These are phyloP conservation scores for Diplolepis rosae DNA, from an alignment of 2,888 invertebrate species.

Conservation along the genomic window DNA sequence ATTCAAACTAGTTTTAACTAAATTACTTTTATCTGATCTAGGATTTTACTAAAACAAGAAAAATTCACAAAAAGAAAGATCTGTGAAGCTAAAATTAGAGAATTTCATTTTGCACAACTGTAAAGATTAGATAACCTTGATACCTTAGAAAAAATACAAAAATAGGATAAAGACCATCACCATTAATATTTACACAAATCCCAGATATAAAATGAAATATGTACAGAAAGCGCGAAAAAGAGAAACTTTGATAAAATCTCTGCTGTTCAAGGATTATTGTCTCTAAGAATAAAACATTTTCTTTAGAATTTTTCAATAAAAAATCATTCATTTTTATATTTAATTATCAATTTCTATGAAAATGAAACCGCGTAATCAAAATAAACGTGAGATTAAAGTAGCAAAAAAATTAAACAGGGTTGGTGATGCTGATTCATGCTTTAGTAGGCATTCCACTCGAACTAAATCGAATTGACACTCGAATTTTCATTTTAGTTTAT, in stretches of 20 bases:
- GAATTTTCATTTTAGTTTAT: conserved; percentile 49
- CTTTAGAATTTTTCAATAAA: no score
- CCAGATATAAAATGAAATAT: conserved; percentile 9
- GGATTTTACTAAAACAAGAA: background rate
- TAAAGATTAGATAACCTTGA: background rate
- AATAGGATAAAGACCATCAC: background rate
- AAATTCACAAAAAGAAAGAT: background rate
- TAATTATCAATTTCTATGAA: background rate
- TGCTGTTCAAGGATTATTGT: conserved; percentile 7
- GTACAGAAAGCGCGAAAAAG: conserved; percentile 5
- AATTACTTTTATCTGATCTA: background rate
- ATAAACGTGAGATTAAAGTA: background rate
- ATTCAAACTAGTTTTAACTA: no score
- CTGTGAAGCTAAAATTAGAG: background rate
- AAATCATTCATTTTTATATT: background rate
- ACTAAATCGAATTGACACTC: conserved; percentile 50
- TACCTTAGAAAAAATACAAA: background rate
- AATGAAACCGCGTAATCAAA: conserved; percentile 1
- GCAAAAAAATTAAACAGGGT: conserved; percentile 30
- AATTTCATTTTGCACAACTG: background rate
- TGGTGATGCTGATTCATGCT: conserved; percentile 57
- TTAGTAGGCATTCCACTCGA: conserved; percentile 67
- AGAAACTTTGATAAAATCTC: conserved; percentile 2
- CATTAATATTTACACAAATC: background rate
- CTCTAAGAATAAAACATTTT: background rate